phyloP scores from a whole-genome alignment of 2,113 vertebrate species.

The Oxyura jamaicensis region DNA sequence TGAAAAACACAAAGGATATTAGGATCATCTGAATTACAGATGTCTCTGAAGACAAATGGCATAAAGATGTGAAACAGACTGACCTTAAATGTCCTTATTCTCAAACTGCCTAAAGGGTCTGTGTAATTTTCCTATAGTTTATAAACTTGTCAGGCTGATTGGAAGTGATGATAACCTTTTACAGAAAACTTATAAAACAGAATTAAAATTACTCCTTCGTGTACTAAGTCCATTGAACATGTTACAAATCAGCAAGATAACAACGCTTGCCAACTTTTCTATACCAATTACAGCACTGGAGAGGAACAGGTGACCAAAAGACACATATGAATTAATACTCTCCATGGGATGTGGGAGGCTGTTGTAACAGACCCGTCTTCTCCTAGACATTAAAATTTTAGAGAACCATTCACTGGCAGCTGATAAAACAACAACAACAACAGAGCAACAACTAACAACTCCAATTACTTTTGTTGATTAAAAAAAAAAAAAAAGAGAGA shows the following conservation, averaged over 20 bases:
- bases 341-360: not conserved
- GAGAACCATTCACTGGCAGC: not conserved
- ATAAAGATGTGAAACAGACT: constrained; percentile 68
- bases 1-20: constrained; percentile 72
- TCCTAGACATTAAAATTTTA: not conserved
- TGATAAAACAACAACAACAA: not conserved
- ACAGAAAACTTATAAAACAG: not conserved
- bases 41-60: constrained; percentile 68
- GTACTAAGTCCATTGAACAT: not conserved
- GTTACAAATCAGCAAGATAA: not conserved
- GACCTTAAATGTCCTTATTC: constrained; percentile 65
- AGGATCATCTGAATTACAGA: constrained; percentile 75
- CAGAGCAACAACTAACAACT: not conserved
- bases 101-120: not conserved
- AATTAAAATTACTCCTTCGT: not conserved
- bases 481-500: constrained; percentile 51
- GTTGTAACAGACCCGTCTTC: not conserved
- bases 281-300: not conserved
- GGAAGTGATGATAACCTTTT: not conserved
- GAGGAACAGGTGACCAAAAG: not conserved
- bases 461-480: not conserved
- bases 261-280: not conserved
- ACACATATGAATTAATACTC: not conserved
- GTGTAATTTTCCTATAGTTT: not conserved
- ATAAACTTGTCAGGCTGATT: not conserved